phyloP scores from a whole-genome alignment of 2,113 vertebrate species.

The Sceloporus tristichus region DNA sequence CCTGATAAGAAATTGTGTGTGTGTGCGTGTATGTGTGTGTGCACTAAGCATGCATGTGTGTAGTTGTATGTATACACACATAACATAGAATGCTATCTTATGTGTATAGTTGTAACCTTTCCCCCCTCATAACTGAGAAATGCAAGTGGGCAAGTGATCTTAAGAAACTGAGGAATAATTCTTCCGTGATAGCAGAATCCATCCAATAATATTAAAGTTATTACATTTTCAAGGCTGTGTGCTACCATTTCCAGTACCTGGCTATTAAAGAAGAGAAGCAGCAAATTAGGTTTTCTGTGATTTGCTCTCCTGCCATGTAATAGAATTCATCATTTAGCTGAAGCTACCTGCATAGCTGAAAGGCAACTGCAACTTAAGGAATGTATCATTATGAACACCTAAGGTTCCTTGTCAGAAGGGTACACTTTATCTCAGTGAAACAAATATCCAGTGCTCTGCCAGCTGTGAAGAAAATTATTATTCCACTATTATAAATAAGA shows the following conservation, averaged over 20 bases:
- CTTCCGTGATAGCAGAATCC: not conserved
- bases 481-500: slow-evolving; percentile 50
- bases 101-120: not conserved
- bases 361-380: slow-evolving; percentile 34
- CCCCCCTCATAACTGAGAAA: not conserved
- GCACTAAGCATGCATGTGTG: not conserved
- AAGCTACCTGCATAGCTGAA: slow-evolving; percentile 11
- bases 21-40: not conserved
- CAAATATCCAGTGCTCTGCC: slow-evolving; percentile 62
- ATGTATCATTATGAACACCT: slow-evolving; percentile 44
- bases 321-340: slow-evolving; percentile 47
- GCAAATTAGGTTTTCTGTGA: slow-evolving; percentile 34
- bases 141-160: not conserved
- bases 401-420: slow-evolving; percentile 50
- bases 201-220: slow-evolving; percentile 1
- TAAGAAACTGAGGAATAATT: slow-evolving; percentile 2
- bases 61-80: too few relatives aligned
- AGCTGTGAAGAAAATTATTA: slow-evolving; percentile 62
- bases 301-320: slow-evolving; percentile 12
- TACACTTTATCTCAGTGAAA: slow-evolving; percentile 57
- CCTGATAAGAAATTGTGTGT: not conserved
- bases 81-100: too few relatives aligned
- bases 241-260: slow-evolving; percentile 30
- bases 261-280: slow-evolving; percentile 23
- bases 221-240: slow-evolving; percentile 4